phyloP scores from a whole-genome alignment of 2,888 invertebrate species.

The Margaritifera margaritifera region DNA sequence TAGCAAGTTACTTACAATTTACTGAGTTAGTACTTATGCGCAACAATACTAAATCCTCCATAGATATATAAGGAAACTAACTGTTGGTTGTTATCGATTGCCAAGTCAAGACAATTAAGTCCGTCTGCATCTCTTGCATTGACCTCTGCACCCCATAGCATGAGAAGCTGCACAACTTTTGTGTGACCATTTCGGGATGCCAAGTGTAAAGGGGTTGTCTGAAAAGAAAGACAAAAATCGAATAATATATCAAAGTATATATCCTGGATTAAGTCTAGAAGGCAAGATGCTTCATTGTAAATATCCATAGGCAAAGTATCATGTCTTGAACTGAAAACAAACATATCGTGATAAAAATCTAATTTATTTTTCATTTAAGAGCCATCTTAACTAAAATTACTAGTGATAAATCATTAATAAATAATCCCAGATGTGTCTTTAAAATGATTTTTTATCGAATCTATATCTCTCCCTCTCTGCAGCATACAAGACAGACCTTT shows the following conservation, averaged over 20 bases:
- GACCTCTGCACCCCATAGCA: slow-evolving; percentile 71
- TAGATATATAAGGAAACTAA: too few relatives aligned
- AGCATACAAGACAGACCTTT: too few relatives aligned
- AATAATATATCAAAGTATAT: background rate
- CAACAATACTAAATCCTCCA: background rate
- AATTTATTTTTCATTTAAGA: too few relatives aligned
- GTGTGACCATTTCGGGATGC: slow-evolving; percentile 72
- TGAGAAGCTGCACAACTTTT: slow-evolving; percentile 69
- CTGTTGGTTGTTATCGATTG: slow-evolving; percentile 72
- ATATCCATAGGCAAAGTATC: too few relatives aligned
- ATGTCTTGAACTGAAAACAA: too few relatives aligned
- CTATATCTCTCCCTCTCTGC: too few relatives aligned
- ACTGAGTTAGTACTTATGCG: background rate
- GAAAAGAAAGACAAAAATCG: slow-evolving; percentile 15
- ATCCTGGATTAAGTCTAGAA: background rate
- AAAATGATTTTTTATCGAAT: too few relatives aligned
- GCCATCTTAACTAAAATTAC: too few relatives aligned
- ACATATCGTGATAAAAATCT: too few relatives aligned
- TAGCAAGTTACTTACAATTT: background rate
- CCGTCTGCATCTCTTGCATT: slow-evolving; percentile 68
- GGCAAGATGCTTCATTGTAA: too few relatives aligned
- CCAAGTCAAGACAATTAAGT: slow-evolving; percentile 73
- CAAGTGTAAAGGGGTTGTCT: slow-evolving; percentile 74
- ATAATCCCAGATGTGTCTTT: too few relatives aligned
- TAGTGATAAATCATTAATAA: too few relatives aligned